Percentiles rank a stretch among this genome's conserved stretches.
Evolutionary conservation across 2,797 vertebrate species (phyloP).

Genomic region (Hirundo rustica): DNA sequence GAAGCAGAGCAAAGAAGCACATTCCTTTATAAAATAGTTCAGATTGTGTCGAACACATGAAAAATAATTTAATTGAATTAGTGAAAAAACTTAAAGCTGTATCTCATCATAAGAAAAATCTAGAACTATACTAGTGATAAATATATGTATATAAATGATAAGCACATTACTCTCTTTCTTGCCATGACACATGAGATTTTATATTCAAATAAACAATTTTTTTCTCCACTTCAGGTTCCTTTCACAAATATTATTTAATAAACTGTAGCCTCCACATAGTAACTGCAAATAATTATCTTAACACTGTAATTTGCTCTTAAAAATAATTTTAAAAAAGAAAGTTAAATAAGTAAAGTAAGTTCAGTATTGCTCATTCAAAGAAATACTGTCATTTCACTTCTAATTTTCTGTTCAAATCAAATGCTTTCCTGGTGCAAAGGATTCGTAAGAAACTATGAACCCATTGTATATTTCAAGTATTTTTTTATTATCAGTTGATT

Average conservation of each 20-base stretch:
- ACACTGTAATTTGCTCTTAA: background rate
- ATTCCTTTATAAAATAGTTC: conserved; percentile 17
- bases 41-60: background rate
- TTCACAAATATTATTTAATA: background rate
- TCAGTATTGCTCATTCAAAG: background rate
- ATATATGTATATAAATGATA: background rate
- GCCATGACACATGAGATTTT: background rate
- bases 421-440: background rate
- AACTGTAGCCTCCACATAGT: background rate
- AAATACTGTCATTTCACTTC: background rate
- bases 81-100: background rate
- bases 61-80: background rate
- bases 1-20: conserved; percentile 4
- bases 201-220: background rate
- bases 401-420: background rate
- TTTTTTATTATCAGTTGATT: background rate
- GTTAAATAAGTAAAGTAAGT: background rate
- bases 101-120: background rate
- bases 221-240: background rate
- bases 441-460: background rate
- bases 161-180: background rate
- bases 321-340: background rate
- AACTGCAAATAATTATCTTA: background rate
- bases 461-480: background rate
- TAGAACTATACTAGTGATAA: background rate